Evolutionary conservation across 1,140 invertebrate species (phyloP).

Genomic region (Paraescarpia echinospica): DNA sequence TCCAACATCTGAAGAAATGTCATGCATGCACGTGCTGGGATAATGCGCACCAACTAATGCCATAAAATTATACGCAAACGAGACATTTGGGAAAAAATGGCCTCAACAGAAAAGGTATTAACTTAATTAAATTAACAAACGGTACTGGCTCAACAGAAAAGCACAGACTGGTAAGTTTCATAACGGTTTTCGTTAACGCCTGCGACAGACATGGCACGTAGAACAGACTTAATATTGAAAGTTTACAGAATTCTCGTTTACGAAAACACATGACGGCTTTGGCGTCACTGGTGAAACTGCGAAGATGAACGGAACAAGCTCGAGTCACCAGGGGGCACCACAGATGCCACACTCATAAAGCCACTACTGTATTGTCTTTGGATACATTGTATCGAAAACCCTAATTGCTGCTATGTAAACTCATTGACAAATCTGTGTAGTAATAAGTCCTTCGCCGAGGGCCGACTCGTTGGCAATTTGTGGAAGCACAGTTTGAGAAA

Average conservation of each 20-base stretch:
- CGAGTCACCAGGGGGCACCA: background rate
- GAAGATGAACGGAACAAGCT: background rate
- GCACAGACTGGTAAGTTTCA: background rate
- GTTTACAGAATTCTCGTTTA: background rate
- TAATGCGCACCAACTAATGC: background rate
- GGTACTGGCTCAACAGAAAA: background rate
- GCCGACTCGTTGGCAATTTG: background rate
- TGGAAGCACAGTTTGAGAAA: conserved; percentile 49
- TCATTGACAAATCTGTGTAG: conserved; percentile 40
- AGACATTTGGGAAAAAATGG: background rate
- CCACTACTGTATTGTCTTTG: background rate
- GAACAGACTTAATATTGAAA: background rate
- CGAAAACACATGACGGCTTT: background rate
- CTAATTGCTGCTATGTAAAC: conserved; percentile 27
- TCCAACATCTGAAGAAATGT: too few species aligned
- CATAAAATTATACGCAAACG: background rate
- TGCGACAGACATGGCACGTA: background rate
- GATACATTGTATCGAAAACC: background rate
- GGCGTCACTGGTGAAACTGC: background rate
- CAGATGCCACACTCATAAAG: background rate
- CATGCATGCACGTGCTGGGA: background rate
- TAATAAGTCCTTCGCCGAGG: background rate
- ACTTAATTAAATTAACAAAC: background rate
- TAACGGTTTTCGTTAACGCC: too few species aligned
- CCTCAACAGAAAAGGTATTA: background rate